Evolutionary conservation across 53 echinoderm and acorn worm genomes (phyloP).

Genomic region (Antedon mediterranea): DNA sequence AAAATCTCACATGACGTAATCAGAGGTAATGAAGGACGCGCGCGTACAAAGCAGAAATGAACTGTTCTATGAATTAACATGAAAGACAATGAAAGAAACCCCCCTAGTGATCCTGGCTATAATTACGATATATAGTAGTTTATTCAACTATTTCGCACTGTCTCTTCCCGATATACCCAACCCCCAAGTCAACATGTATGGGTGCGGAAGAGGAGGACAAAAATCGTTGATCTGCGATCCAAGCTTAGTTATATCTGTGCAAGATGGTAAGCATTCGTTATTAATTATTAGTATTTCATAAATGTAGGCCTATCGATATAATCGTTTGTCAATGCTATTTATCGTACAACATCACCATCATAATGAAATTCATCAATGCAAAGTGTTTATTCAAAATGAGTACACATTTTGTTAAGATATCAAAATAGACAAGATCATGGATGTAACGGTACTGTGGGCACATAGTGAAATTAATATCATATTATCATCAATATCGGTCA

Average conservation of each 20-base stretch:
- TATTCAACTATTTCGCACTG: neutral
- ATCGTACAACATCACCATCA: too few species aligned
- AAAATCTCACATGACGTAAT: neutral
- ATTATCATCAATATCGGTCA: too few species aligned
- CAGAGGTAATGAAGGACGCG: neutral
- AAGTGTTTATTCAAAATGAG: too few species aligned
- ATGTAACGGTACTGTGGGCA: too few species aligned
- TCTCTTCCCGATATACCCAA: neutral
- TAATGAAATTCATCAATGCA: too few species aligned
- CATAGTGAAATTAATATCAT: too few species aligned
- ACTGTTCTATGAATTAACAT: neutral
- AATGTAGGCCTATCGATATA: too few species aligned
- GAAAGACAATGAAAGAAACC: conserved; percentile 1
- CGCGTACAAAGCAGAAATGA: neutral
- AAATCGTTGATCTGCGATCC: neutral
- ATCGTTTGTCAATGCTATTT: too few species aligned
- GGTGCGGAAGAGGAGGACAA: neutral
- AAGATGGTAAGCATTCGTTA: neutral
- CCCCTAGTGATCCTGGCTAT: neutral
- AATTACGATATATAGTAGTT: neutral
- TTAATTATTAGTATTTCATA: too few species aligned
- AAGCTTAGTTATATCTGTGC: neutral
- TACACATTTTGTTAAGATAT: too few species aligned
- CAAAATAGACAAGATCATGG: too few species aligned
- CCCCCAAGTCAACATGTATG: neutral